phyloP scores from a whole-genome alignment of 2,797 vertebrate genomes.

The Sardinella longiceps region DNA sequence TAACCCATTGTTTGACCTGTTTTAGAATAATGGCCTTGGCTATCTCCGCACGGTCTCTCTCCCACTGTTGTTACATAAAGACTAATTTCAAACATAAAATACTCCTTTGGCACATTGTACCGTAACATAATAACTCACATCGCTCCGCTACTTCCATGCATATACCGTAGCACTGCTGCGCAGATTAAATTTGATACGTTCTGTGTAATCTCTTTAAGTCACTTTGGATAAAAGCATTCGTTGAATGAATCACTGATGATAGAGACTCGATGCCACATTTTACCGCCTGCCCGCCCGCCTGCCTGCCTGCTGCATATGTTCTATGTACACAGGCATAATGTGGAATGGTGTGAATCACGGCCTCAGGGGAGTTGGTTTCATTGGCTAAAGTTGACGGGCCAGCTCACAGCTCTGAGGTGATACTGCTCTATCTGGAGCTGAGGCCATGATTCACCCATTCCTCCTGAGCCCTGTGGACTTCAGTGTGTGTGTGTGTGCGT shows the following conservation, averaged over 20 bases:
- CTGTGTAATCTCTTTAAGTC: slow-evolving; percentile 17
- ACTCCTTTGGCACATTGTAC: background rate
- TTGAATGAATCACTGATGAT: slow-evolving; percentile 20
- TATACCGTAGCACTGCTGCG: background rate
- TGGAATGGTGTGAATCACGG: slow-evolving; percentile 1
- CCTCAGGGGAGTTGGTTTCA: background rate
- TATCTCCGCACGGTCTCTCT: background rate
- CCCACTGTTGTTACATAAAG: slow-evolving; percentile 6
- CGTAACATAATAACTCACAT: background rate
- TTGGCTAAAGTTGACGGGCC: background rate
- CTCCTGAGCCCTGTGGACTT: background rate
- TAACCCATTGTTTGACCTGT: slow-evolving; percentile 2
- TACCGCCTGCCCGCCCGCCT: background rate
- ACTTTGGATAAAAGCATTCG: slow-evolving; percentile 18
- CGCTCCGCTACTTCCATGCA: background rate
- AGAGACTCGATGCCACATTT: background rate
- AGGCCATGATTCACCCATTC: background rate
- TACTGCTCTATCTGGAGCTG: background rate
- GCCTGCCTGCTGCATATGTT: background rate
- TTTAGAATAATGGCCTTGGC: background rate
- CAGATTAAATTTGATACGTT: background rate
- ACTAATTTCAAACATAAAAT: background rate
- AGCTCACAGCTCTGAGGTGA: slow-evolving; percentile 2
- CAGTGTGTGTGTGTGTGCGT: slow-evolving; percentile 4
- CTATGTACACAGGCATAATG: background rate